These are phyloP conservation scores for Heliconius cydno DNA, from an alignment of 2,888 invertebrate species.

Conservation along the genomic window DNA sequence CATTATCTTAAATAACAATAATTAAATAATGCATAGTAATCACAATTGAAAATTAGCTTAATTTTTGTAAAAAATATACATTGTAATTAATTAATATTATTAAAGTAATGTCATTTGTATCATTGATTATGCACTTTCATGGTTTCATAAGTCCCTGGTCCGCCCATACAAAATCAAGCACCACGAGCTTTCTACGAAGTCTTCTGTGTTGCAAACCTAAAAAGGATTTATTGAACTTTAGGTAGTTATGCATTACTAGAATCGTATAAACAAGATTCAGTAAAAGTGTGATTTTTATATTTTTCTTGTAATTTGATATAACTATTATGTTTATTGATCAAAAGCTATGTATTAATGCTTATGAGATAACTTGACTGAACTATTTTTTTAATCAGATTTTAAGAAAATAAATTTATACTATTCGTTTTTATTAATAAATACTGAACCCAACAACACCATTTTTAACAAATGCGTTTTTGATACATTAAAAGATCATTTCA, in stretches of 20 bases:
- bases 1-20: not conserved
- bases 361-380: not conserved
- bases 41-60: not conserved
- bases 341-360: not conserved
- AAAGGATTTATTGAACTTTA: slow-evolving; percentile 37
- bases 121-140: slow-evolving; percentile 41
- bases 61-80: not conserved
- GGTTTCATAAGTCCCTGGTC: slow-evolving; percentile 44
- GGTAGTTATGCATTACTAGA: slow-evolving; percentile 41
- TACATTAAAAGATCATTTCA: too few relatives aligned
- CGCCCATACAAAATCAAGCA: slow-evolving; percentile 29
- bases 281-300: slow-evolving; percentile 16
- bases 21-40: not conserved
- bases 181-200: slow-evolving; percentile 32
- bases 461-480: too few relatives aligned
- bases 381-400: not conserved
- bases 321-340: not conserved
- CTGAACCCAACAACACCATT: not conserved
- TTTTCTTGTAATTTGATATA: not conserved
- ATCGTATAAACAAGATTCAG: slow-evolving; percentile 13
- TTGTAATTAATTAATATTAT: not conserved
- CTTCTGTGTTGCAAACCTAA: slow-evolving; percentile 29
- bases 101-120: slow-evolving; percentile 15
- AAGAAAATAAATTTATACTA: not conserved
- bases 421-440: not conserved